These are phyloP conservation scores for Saccostrea cuccullata DNA, from an alignment of 1,140 invertebrate species.

Conservation along the genomic window DNA sequence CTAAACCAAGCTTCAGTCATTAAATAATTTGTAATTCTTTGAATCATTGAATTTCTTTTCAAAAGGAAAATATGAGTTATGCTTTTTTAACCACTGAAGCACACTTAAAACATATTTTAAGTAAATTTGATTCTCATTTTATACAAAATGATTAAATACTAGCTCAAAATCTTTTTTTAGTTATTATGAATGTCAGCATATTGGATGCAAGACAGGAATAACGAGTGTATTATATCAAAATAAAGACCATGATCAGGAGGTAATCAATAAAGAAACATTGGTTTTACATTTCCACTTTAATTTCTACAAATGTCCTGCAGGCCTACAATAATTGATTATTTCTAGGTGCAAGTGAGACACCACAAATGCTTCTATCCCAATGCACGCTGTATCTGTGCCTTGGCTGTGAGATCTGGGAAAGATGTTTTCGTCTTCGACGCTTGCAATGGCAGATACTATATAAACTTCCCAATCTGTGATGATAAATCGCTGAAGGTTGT, in stretches of 20 bases:
- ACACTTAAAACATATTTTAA: too few relatives aligned
- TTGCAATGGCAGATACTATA: not conserved
- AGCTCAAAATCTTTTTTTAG: not conserved
- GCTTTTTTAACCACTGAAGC: too few relatives aligned
- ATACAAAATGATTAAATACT: not conserved
- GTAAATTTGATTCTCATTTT: too few relatives aligned
- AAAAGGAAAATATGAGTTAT: too few relatives aligned
- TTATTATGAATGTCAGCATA: not conserved
- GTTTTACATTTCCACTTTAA: too few relatives aligned
- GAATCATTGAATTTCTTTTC: too few relatives aligned
- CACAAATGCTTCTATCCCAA: not conserved
- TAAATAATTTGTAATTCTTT: too few relatives aligned
- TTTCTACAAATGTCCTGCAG: too few relatives aligned
- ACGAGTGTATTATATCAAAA: not conserved
- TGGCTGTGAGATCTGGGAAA: not conserved
- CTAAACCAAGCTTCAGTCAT: too few relatives aligned
- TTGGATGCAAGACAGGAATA: not conserved
- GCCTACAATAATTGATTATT: not conserved
- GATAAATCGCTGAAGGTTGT: not conserved
- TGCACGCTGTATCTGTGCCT: not conserved
- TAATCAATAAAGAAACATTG: not conserved
- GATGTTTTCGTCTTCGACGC: not conserved
- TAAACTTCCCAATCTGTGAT: not conserved
- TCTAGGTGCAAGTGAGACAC: not conserved
- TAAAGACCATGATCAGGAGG: not conserved